Base-by-base conservation (phyloP, 2,888 invertebrate genomes). In the Furcula furcula region DNA sequence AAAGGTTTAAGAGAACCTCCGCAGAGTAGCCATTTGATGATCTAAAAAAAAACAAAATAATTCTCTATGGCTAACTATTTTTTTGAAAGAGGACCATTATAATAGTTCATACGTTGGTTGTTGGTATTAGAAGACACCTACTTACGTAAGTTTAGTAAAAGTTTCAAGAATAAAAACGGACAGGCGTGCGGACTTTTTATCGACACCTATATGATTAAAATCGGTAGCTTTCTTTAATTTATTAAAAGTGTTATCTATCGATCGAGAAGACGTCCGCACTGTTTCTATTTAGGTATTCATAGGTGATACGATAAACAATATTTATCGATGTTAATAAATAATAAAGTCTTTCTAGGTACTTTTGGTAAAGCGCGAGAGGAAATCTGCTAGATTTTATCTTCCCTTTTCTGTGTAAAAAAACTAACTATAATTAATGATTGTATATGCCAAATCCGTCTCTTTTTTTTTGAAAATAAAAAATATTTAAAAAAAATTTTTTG, bases 61-160 rank as follows among this genome's bases (percentile, higher is more conserved):
- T 42, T 49, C 38, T 46, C 29, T 46, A 33, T 29, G 31, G 29
- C 23, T 34, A 7, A 40, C 40, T n/a, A n/a, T n/a, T n/a, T n/a
- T n/a, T n/a, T n/a, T n/a, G n/a, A n/a, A n/a, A 18, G 29, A 37
- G 49, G 49, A 52, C 52, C 55, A 52, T 52, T 48, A 40, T 20
- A 29, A 31, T n/a, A n/a, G n/a, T n/a, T n/a, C n/a, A 39, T 32
- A 33, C 34, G 42, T 47, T 43, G 26, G 21, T 37, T 45, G 38
- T 52, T 44, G 42, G 49, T 45, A n/a, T n/a, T n/a, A 16, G 42
- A 47, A 40, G 14, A 41, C 31, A 36, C 20, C 28, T 40, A 34
- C 25, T 30, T 26, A 30, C 13, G 16, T 40, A 36, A 36, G 34
- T 33, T 36, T 25, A 39, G 12, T 37, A 22, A 29, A 43, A 46